phyloP scores from a whole-genome alignment of 2,113 vertebrate genomes.

The Scatophagus argus region DNA sequence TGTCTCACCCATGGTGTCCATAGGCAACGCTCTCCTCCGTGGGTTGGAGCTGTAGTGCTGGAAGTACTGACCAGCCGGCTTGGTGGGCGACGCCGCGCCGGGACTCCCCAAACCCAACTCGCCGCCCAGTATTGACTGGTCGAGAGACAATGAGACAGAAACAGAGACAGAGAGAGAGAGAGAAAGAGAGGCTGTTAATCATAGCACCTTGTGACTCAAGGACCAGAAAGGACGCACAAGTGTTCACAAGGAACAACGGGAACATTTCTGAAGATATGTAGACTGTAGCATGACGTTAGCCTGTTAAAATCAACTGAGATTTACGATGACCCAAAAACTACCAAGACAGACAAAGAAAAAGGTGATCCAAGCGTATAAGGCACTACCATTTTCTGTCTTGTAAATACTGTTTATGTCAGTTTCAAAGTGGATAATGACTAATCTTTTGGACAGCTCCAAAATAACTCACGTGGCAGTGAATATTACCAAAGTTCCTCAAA shows the following conservation, averaged over 20 bases:
- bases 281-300: not conserved
- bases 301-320: not conserved
- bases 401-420: not conserved
- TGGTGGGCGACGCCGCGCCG: constrained; percentile 92
- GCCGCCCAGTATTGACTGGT: constrained; percentile 84
- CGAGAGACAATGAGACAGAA: constrained; percentile 15
- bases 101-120: constrained; percentile 95
- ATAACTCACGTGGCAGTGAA: not conserved
- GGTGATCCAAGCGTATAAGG: not conserved
- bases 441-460: not conserved
- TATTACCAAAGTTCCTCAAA: not conserved
- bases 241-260: not conserved
- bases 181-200: constrained; percentile 23
- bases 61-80: constrained; percentile 94
- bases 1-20: constrained; percentile 91
- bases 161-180: constrained; percentile 9
- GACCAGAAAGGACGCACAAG: not conserved
- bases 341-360: not conserved
- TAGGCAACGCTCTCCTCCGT: constrained; percentile 90
- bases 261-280: not conserved
- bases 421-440: not conserved
- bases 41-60: constrained; percentile 94
- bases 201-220: constrained; percentile 10
- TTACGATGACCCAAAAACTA: not conserved
- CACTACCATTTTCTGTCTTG: not conserved